Evolutionary conservation across 2,113 vertebrate genomes (phyloP).

Genomic region (Elephas maximus): DNA sequence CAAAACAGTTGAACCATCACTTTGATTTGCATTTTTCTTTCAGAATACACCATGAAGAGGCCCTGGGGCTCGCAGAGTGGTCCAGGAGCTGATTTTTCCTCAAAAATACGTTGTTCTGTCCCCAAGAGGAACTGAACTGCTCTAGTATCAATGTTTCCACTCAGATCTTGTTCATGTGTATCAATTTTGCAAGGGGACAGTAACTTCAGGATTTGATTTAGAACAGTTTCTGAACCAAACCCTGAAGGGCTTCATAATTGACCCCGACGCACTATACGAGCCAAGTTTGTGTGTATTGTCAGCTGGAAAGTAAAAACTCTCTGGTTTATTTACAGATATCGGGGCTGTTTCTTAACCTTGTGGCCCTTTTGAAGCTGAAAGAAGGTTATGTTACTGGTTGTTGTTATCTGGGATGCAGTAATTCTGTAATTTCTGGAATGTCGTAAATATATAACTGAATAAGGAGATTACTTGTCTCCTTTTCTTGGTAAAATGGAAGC

Average conservation of each 20-base stretch:
- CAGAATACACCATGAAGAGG: neutral
- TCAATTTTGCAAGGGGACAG: neutral
- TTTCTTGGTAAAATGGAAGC: slow-evolving; percentile 24
- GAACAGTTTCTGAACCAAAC: neutral
- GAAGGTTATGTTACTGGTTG: neutral
- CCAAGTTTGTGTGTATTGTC: neutral
- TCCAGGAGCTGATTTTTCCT: neutral
- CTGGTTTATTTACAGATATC: neutral
- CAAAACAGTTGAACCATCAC: neutral
- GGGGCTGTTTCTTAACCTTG: neutral
- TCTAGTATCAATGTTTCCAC: neutral
- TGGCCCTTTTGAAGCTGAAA: neutral
- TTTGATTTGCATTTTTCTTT: neutral
- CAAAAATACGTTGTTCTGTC: neutral
- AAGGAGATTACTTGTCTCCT: neutral
- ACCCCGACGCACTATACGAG: neutral
- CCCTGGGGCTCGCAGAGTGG: neutral
- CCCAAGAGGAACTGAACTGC: neutral
- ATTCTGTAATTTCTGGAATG: neutral
- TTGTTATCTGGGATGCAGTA: neutral
- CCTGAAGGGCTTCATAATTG: neutral
- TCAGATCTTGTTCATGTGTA: neutral
- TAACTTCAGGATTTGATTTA: too few species aligned
- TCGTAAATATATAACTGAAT: neutral
- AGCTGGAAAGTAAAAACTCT: neutral